phyloP scores from a whole-genome alignment of 2,113 vertebrate genomes.

The Mandrillus leucophaeus region DNA sequence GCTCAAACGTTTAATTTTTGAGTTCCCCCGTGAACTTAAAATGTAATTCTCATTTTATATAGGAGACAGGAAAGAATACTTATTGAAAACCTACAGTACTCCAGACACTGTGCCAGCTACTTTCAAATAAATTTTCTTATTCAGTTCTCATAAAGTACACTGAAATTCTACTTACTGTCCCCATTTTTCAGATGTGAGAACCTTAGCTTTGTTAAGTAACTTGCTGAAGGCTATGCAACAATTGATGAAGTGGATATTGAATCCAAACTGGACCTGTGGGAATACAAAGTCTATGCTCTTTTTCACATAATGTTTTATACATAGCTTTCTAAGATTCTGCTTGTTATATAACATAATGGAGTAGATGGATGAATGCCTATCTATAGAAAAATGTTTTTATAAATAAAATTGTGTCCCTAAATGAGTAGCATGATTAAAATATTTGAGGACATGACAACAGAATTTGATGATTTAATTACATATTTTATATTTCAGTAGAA shows the following conservation, averaged over 20 bases:
- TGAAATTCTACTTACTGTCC: background rate
- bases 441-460: background rate
- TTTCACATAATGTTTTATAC: conserved; percentile 2
- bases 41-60: conserved; percentile 29
- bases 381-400: background rate
- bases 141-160: background rate
- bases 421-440: background rate
- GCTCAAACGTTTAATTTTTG: background rate
- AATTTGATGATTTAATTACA: background rate
- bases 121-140: background rate
- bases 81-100: background rate
- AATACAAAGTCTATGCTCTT: background rate
- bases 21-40: background rate
- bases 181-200: background rate
- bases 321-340: background rate
- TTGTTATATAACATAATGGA: background rate
- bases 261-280: background rate
- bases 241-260: background rate
- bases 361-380: background rate
- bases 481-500: background rate
- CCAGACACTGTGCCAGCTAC: background rate
- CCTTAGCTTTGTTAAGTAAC: background rate
- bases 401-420: background rate
- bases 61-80: background rate
- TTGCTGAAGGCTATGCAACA: background rate